These are phyloP conservation scores for Bos javanicus DNA, from an alignment of 2,113 vertebrate species.

Conservation along the genomic window DNA sequence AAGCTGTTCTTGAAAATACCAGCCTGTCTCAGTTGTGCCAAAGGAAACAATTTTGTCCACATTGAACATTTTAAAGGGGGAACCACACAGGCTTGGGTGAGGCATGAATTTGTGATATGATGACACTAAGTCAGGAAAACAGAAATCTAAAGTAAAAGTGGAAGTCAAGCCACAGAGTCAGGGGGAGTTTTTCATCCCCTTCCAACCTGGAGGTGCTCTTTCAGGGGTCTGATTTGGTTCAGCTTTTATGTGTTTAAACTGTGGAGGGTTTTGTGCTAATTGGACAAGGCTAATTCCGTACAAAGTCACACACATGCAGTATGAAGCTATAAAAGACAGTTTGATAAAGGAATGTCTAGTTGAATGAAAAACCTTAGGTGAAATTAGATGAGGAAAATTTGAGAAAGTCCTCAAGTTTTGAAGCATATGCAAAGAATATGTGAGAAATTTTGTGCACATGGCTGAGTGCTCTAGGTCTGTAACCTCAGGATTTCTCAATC, in stretches of 20 bases:
- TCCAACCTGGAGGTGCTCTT: neutral
- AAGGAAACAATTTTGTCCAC: conserved; percentile 47
- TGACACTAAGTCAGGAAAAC: neutral
- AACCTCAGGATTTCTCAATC: neutral
- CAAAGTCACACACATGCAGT: neutral
- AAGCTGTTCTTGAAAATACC: conserved; percentile 68
- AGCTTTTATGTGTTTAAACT: neutral
- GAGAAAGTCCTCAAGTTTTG: neutral
- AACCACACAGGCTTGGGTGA: neutral
- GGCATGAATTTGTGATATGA: neutral
- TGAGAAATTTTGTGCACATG: neutral
- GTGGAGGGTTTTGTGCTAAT: neutral
- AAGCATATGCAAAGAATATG: neutral
- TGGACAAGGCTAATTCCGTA: conserved; percentile 4
- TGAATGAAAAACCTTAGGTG: neutral
- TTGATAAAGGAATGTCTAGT: neutral
- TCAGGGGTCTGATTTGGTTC: neutral
- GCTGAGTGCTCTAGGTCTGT: neutral
- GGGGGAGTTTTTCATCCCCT: neutral
- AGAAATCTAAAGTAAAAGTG: neutral
- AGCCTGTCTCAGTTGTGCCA: conserved; percentile 37
- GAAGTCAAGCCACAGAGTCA: neutral
- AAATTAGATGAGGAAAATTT: conserved; percentile 2
- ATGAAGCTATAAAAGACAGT: neutral
- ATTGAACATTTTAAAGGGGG: conserved; percentile 26